Percentiles rank a stretch among this genome's conserved stretches.
Evolutionary conservation across 2,888 invertebrate species (phyloP).

Genomic region (Lepidochitona cinerea): DNA sequence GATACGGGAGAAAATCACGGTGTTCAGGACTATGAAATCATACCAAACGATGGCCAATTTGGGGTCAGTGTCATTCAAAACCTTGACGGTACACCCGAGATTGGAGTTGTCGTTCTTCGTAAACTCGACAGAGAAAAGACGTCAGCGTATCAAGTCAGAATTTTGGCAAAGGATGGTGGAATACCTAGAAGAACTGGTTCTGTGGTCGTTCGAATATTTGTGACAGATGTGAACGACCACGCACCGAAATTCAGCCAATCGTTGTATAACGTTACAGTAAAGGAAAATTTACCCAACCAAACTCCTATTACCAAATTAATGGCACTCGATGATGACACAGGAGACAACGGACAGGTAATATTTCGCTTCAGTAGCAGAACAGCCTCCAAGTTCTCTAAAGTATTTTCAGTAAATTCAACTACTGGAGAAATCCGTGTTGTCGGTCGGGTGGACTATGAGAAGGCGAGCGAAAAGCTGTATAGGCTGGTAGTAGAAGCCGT

Average conservation of each 20-base stretch:
- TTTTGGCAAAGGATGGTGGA: slow-evolving; percentile 59
- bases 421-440: not conserved
- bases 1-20: slow-evolving; percentile 46
- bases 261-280: slow-evolving; percentile 46
- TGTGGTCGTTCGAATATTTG: slow-evolving; percentile 47
- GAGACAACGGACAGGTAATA: slow-evolving; percentile 78
- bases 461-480: not conserved
- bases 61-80: slow-evolving; percentile 31
- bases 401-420: not conserved
- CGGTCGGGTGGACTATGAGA: not conserved
- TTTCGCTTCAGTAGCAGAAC: slow-evolving; percentile 68
- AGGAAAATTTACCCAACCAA: slow-evolving; percentile 43
- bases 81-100: slow-evolving; percentile 41
- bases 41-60: slow-evolving; percentile 41
- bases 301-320: slow-evolving; percentile 74
- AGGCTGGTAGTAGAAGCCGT: not conserved
- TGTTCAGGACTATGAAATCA: slow-evolving; percentile 40
- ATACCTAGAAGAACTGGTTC: slow-evolving; percentile 48
- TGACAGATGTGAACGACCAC: slow-evolving; percentile 59
- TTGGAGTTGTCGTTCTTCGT: slow-evolving; percentile 48
- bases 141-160: slow-evolving; percentile 42
- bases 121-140: slow-evolving; percentile 51
- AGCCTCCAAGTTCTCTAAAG: not conserved
- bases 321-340: slow-evolving; percentile 88
- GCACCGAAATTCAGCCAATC: slow-evolving; percentile 44